Evolutionary conservation across 2,113 vertebrate genomes (phyloP), one percentile per base, ranked within the genome.

Genomic region (Paedocypris sp.): DNA sequence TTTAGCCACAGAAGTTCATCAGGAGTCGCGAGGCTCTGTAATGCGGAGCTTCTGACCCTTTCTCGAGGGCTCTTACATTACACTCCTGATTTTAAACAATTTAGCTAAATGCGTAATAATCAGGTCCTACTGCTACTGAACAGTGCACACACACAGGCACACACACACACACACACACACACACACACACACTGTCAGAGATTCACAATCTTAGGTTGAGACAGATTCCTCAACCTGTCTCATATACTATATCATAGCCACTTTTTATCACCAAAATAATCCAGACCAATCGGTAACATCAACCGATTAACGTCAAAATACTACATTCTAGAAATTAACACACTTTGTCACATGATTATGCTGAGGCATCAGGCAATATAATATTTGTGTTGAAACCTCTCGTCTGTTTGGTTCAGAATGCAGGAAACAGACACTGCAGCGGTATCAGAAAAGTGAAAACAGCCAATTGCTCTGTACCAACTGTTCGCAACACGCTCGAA

Each of bases 401-500:
- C 12, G 15, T 50, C 13, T 57, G 15, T 35, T 28, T 31, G 42
- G 20, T 68, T 33, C 50, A 68, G 66, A 43, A 60, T 76, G 70
- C 43, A 53, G 49, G 41, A 75, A 58, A 42, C 78, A 76, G 58
- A 73, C 70, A 1, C 72, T 85, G 60, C 83, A 82, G 74, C 72
- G 66, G 68, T 85, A 80, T 57, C 81, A 84, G 59, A 84, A 83
- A 80, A 78, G 66, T 0, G 83, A 84, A 52, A 73, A 16, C 59
- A 73, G 70, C 52, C 48, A 72, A 70, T 71, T 85, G 73, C 50
- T 80, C 35, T 85, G 81, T 47, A 48, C 72, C 43, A 71, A 73
- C 54, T 85, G 80, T 16, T 49, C 72, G 25, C 75, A 69, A 53
- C 19, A 51, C 2, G 25, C 73, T 19, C 20, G 75, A 69, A 71